Conservation (phyloP, 1,140 invertebrate species). For the Rhagoletis pomonella region DNA sequence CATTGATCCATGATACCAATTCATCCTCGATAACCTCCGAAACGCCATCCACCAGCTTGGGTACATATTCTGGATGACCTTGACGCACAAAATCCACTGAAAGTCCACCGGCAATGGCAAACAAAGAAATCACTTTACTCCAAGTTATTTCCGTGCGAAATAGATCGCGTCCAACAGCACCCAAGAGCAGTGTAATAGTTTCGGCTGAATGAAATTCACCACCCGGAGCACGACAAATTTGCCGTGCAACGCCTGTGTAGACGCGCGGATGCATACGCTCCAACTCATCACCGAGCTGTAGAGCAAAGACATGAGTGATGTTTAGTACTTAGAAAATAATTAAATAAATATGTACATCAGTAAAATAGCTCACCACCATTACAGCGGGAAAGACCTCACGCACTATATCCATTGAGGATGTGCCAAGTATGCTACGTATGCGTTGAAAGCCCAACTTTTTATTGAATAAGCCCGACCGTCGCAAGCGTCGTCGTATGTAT, state of each 20-base stretch:
- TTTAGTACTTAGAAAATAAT: background rate
- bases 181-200: conserved; percentile 76
- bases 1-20: conserved; percentile 81
- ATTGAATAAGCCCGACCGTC: conserved; percentile 80
- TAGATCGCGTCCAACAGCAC: conserved; percentile 78
- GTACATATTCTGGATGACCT: conserved; percentile 80
- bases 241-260: conserved; percentile 78
- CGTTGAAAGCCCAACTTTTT: conserved; percentile 82
- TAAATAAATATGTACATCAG: background rate
- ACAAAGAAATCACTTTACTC: conserved; percentile 82
- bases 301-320: background rate
- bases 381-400: conserved; percentile 78
- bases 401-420: conserved; percentile 75
- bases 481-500: conserved; percentile 80
- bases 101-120: conserved; percentile 81
- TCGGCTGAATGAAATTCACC: conserved; percentile 76
- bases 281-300: conserved; percentile 78
- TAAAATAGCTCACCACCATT: conserved; percentile 65
- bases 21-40: conserved; percentile 80
- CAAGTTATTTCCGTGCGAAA: conserved; percentile 79
- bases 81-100: conserved; percentile 82
- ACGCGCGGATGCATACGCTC: conserved; percentile 81
- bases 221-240: conserved; percentile 74
- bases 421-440: conserved; percentile 78
- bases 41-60: conserved; percentile 78